These are phyloP conservation scores for Tachysurus fulvidraco DNA, from an alignment of 2,113 vertebrate species.

Conservation along the genomic window DNA sequence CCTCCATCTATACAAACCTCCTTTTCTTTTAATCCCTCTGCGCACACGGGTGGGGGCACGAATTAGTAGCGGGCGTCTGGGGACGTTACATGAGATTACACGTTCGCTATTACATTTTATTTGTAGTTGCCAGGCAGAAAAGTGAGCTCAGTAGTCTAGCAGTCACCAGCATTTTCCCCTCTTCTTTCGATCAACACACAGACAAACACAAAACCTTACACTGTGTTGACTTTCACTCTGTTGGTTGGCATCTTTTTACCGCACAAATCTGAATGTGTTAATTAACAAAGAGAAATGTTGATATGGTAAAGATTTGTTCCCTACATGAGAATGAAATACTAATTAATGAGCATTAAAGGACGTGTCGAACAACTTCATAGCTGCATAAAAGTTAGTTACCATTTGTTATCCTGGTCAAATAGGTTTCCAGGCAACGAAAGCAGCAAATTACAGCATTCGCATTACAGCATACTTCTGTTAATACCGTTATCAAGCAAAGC, in stretches of 20 bases:
- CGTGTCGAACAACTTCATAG: neutral
- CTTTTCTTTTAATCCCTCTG: conserved; percentile 13
- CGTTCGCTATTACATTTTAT: neutral
- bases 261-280: neutral
- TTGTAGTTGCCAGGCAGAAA: neutral
- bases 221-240: neutral
- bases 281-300: neutral
- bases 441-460: neutral
- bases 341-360: neutral
- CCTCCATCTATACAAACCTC: conserved; percentile 39
- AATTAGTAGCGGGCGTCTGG: neutral
- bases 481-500: conserved; percentile 21
- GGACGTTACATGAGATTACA: neutral
- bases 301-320: neutral
- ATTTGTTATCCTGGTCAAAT: neutral
- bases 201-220: neutral
- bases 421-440: neutral
- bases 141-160: neutral
- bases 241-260: neutral
- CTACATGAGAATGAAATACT: neutral
- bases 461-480: neutral
- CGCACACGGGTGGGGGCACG: neutral
- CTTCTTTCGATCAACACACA: neutral
- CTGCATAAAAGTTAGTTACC: neutral
- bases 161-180: too few species aligned